A percentile compares a stretch with the other conserved stretches of the same genome.
These are phyloP conservation scores for Bombyx huttoni DNA, from an alignment of 2,888 invertebrate genomes.

Conservation along the genomic window DNA sequence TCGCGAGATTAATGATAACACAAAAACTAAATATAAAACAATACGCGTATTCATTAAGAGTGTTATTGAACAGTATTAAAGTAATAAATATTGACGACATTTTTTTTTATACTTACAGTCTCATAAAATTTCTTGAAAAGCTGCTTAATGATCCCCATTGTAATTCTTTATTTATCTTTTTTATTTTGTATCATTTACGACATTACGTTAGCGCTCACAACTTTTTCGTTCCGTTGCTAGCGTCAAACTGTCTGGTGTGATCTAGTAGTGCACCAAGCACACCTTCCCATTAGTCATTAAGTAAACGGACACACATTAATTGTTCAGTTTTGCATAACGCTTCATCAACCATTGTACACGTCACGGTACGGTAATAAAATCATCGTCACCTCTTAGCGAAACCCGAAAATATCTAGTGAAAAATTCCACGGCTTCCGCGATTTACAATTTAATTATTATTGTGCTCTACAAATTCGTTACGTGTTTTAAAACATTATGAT, in stretches of 20 bases:
- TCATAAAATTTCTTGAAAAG: slow-evolving; percentile 14
- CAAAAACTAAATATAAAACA: background rate
- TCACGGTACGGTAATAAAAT: slow-evolving; percentile 23
- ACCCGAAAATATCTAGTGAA: slow-evolving; percentile 31
- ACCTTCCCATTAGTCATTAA: slow-evolving; percentile 5
- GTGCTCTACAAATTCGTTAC: too few species aligned
- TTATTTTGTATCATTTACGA: background rate
- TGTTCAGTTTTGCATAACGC: slow-evolving; percentile 37
- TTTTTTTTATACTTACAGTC: slow-evolving; percentile 11
- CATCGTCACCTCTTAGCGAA: slow-evolving; percentile 11
- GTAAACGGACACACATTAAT: slow-evolving; percentile 9
- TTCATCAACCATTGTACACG: slow-evolving; percentile 14
- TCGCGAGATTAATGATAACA: background rate
- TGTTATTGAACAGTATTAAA: too few species aligned
- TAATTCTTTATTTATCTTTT: too few species aligned
- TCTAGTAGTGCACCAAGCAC: background rate
- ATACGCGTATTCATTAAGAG: too few species aligned
- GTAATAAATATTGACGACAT: too few species aligned
- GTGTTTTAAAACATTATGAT: too few species aligned
- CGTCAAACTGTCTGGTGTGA: background rate
- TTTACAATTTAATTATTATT: slow-evolving; percentile 3
- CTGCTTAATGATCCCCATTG: slow-evolving; percentile 15
- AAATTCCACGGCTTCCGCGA: slow-evolving; percentile 36
- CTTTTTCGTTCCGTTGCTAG: background rate
- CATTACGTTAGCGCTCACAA: slow-evolving; percentile 2